These are phyloP conservation scores for Phyllostomus discolor DNA, from an alignment of 2,113 vertebrate species.

Conservation along the genomic window DNA sequence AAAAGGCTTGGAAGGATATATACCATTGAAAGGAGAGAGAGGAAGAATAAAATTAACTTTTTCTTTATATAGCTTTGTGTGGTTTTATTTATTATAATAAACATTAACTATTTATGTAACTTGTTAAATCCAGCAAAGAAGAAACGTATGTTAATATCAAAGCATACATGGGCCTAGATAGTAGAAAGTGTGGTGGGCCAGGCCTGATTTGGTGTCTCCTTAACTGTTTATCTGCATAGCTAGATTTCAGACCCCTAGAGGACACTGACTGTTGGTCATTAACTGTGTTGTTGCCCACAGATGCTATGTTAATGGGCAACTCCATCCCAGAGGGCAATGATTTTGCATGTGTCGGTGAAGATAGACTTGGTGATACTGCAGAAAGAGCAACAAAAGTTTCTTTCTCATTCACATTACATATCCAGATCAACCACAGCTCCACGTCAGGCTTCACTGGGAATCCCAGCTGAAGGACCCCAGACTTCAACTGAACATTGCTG, in stretches of 20 bases:
- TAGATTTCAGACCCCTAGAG: neutral
- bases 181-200: neutral
- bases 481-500: neutral
- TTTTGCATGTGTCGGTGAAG: neutral
- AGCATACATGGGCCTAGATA: neutral
- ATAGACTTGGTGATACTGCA: neutral
- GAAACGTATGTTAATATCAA: neutral
- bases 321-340: neutral
- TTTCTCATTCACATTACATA: neutral
- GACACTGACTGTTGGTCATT: neutral
- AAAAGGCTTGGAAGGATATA: neutral
- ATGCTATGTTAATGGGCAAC: neutral
- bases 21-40: neutral
- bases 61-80: neutral
- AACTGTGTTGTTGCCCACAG: neutral
- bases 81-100: neutral
- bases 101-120: neutral
- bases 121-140: conserved; percentile 27
- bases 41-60: neutral
- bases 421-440: neutral
- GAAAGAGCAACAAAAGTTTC: neutral
- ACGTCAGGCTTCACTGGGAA: neutral
- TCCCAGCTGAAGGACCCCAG: neutral
- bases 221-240: neutral
- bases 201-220: neutral